phyloP scores from a whole-genome alignment of 2,888 invertebrate genomes.

The Boloria euphrosyne region DNA sequence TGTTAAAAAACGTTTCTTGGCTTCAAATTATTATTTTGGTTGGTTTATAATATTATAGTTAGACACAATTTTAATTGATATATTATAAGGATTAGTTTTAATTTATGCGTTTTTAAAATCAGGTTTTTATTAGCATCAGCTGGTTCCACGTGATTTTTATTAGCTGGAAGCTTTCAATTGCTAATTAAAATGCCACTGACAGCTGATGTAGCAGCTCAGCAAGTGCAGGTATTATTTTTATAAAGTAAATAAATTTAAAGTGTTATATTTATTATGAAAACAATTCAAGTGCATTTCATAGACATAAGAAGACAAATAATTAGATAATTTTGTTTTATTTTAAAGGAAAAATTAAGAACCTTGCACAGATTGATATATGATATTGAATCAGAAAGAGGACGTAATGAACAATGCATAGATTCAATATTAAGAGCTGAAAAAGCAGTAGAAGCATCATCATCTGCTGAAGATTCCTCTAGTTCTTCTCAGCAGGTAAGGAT shows the following conservation, averaged over 20 bases:
- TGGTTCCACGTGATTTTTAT: slow-evolving; percentile 80
- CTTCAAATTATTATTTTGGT: slow-evolving; percentile 7
- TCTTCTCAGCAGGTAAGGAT: slow-evolving; percentile 67
- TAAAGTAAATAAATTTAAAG: neutral
- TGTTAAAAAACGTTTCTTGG: neutral
- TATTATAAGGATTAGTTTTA: neutral
- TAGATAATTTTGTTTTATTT: slow-evolving; percentile 28
- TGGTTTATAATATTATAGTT: slow-evolving; percentile 1
- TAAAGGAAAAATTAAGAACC: slow-evolving; percentile 89
- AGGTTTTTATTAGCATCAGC: slow-evolving; percentile 69
- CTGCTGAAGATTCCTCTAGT: slow-evolving; percentile 69
- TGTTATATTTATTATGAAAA: neutral
- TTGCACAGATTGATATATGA: slow-evolving; percentile 90
- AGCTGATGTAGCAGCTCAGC: slow-evolving; percentile 89
- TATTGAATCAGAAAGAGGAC: slow-evolving; percentile 90
- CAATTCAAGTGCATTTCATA: too few relatives aligned
- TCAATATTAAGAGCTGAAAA: slow-evolving; percentile 89
- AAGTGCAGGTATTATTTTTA: slow-evolving; percentile 75
- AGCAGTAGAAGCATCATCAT: slow-evolving; percentile 61
- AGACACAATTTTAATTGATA: neutral
- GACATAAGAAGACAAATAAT: neutral
- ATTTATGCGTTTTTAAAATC: neutral
- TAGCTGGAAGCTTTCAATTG: slow-evolving; percentile 71
- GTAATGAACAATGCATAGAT: slow-evolving; percentile 90
- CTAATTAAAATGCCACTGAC: slow-evolving; percentile 85